These are phyloP conservation scores for Serrognathus titanus DNA, from an alignment of 2,888 invertebrate species.

Conservation along the genomic window DNA sequence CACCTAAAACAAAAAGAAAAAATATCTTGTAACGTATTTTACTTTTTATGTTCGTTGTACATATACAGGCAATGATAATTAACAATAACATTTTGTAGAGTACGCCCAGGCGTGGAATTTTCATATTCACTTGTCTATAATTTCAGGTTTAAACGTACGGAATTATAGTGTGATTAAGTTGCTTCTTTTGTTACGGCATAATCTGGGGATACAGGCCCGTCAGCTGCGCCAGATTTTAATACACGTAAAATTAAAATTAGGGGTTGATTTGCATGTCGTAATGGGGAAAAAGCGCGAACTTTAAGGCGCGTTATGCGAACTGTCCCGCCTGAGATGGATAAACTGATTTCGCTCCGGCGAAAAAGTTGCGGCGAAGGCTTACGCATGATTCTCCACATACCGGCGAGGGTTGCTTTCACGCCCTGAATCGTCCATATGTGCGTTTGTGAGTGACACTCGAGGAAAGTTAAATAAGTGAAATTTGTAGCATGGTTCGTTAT, in stretches of 20 bases:
- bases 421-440: too few relatives aligned
- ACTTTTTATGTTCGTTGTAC: too few relatives aligned
- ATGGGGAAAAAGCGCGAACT: constrained; percentile 52
- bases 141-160: background rate
- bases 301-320: constrained; percentile 23
- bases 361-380: constrained; percentile 17
- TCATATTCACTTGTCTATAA: background rate
- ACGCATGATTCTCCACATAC: background rate
- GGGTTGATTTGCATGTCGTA: constrained; percentile 58
- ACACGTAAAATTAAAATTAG: constrained; percentile 61
- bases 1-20: background rate
- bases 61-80: too few relatives aligned
- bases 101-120: too few relatives aligned
- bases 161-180: constrained; percentile 39
- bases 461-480: too few relatives aligned
- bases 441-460: too few relatives aligned
- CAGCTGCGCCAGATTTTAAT: constrained; percentile 58
- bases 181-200: constrained; percentile 47
- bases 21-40: too few relatives aligned
- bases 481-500: too few relatives aligned
- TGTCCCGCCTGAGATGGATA: constrained; percentile 25
- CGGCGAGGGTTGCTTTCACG: background rate
- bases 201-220: constrained; percentile 47
- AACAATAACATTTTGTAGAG: too few relatives aligned
- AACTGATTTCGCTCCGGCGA: constrained; percentile 21